A percentile compares a stretch with the other conserved stretches of the same genome.
phyloP scores from a whole-genome alignment of 2,113 vertebrate genomes.

The Cyanocitta stelleri region DNA sequence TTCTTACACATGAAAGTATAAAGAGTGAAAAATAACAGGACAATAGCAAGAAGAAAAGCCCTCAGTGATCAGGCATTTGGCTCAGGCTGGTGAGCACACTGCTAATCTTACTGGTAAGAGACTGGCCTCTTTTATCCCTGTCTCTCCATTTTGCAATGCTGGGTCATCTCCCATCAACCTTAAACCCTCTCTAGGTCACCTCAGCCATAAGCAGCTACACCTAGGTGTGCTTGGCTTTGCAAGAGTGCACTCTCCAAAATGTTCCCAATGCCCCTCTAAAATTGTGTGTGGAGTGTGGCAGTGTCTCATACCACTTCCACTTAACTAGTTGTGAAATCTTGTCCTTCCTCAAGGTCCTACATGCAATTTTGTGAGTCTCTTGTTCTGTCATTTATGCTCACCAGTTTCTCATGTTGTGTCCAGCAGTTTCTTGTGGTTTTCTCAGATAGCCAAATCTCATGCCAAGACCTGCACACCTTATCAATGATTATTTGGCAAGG shows the following conservation, averaged over 20 bases:
- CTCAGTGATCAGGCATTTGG: not conserved
- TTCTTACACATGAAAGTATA: rapidly evolving
- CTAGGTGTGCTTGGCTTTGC: not conserved
- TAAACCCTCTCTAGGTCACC: not conserved
- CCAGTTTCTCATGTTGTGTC: not conserved
- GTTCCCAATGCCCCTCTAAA: not conserved
- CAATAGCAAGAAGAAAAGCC: not conserved
- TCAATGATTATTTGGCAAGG: not conserved
- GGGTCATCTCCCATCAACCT: not conserved
- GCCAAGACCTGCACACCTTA: not conserved
- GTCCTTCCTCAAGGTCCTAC: not conserved
- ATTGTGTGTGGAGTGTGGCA: not conserved
- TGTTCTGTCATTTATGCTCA: not conserved
- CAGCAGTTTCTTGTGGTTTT: not conserved
- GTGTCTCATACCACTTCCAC: not conserved
- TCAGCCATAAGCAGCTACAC: not conserved
- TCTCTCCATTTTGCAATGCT: not conserved
- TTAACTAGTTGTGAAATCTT: not conserved
- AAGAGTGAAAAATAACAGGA: not conserved
- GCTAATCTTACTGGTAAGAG: not conserved
- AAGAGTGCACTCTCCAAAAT: not conserved
- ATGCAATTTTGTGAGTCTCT: not conserved
- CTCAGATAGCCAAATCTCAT: not conserved
- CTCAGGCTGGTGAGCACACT: not conserved
- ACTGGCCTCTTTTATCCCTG: not conserved